Evolutionary conservation across 2,888 invertebrate genomes (phyloP).

Genomic region (Helleia helle): DNA sequence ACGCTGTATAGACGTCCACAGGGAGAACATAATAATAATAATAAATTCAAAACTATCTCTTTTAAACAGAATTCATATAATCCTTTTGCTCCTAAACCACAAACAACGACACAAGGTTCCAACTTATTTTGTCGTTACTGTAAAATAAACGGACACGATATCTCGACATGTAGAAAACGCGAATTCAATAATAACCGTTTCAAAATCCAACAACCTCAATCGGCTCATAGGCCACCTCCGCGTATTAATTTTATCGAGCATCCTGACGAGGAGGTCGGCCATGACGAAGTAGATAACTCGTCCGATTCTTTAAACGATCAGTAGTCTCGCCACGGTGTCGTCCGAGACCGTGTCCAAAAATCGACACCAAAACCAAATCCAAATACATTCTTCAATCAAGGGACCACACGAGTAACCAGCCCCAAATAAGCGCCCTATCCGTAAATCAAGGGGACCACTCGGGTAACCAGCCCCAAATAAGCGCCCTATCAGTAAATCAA

Average conservation of each 20-base stretch:
- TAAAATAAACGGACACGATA: no score
- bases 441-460: no score
- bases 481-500: no score
- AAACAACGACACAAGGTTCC: not conserved
- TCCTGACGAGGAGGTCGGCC: not conserved
- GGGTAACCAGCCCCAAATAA: constrained; percentile 9
- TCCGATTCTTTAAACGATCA: not conserved
- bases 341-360: not conserved
- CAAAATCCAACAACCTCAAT: not conserved
- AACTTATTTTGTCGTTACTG: constrained; percentile 15
- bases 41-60: not conserved
- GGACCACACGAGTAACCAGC: no score
- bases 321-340: not conserved
- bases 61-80: not conserved
- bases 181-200: constrained; percentile 14
- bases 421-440: no score
- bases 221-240: not conserved
- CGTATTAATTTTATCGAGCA: not conserved
- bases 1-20: no score
- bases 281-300: not conserved
- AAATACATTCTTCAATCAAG: no score
- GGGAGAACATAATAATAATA: not conserved
- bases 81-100: not conserved
- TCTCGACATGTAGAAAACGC: constrained; percentile 12
- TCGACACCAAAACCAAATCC: no score